Evolutionary conservation across 2,888 invertebrate genomes (phyloP), one percentile per base, ranked within the genome.

Genomic region (Orchesellides sinensis): DNA sequence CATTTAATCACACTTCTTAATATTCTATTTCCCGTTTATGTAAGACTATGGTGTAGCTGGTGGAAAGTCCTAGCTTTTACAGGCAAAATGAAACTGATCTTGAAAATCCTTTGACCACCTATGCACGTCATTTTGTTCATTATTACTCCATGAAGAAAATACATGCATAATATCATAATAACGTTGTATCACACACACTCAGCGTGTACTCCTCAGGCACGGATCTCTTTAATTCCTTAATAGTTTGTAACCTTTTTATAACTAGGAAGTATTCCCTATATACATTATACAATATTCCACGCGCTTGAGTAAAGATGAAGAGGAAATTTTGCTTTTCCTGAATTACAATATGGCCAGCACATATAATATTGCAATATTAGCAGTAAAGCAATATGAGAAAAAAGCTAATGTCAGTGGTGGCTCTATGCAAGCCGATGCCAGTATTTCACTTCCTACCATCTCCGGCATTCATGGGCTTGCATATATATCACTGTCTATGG

Each of bases 1-100:
- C 77, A 65, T 63, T 78, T 84, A 86, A 85, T 86, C 83, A 83
- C 77, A 80, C 73, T 82, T 72, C 81, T 75, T 83, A 81, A 80
- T 84, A 82, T 74, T 83, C 77, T 72, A 82, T 75, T 77, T 68
- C 82, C 78, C 63, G 47, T 72, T 66, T 27, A 79, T n/a, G n/a
- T n/a, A n/a, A n/a, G n/a, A n/a, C n/a, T n/a, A n/a, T n/a, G n/a
- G n/a, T n/a, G n/a, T n/a, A n/a, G n/a, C n/a, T n/a, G n/a, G n/a
- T n/a, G n/a, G n/a, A n/a, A n/a, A n/a, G 32, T 35, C 21, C 23
- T 27, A n/a, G 14, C 21, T 17, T 25, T 27, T 14, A 40, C 61
- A 25, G 14, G n/a, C 40, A 40, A 40, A 40, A 2, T 40, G 40
- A n/a, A 81, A 74, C 74, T 52, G 61, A 74, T 69, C 66, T 63